Percentiles rank a stretch among this genome's conserved stretches.
These are phyloP conservation scores for Orchesella cincta DNA, from an alignment of 1,140 invertebrate genomes.

Conservation along the genomic window DNA sequence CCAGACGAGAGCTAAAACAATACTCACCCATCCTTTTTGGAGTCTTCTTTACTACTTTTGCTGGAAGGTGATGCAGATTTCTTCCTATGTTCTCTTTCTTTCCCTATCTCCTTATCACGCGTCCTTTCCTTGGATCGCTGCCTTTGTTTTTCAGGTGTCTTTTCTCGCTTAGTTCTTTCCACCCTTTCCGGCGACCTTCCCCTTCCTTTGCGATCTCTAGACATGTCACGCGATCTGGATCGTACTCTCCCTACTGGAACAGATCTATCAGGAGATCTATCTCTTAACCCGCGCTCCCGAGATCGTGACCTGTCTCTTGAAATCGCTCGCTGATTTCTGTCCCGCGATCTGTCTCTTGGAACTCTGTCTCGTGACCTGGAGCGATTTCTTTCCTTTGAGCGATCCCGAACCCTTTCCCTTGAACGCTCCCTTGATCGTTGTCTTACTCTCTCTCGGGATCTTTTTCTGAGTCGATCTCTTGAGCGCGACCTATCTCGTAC, in stretches of 20 bases:
- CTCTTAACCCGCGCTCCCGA: slow-evolving; percentile 19
- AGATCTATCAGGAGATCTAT: neutral
- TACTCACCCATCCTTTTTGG: neutral
- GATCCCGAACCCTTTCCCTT: slow-evolving; percentile 52
- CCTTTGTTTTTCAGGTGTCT: neutral
- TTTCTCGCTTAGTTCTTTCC: slow-evolving; percentile 50
- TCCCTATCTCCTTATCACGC: slow-evolving; percentile 50
- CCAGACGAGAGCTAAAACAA: too few relatives aligned
- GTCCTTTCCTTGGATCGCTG: slow-evolving; percentile 48
- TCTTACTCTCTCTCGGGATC: slow-evolving; percentile 54
- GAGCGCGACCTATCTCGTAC: slow-evolving; percentile 47
- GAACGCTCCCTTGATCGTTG: slow-evolving; percentile 50
- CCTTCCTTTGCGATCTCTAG: neutral
- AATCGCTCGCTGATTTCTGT: slow-evolving; percentile 48
- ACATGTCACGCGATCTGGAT: neutral
- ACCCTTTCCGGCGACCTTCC: slow-evolving; percentile 33
- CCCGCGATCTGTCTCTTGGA: slow-evolving; percentile 49
- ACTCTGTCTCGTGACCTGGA: slow-evolving; percentile 54
- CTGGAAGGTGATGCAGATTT: slow-evolving; percentile 38
- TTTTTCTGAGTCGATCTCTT: neutral
- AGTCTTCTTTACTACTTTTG: neutral
- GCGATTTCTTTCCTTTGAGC: slow-evolving; percentile 55
- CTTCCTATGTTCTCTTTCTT: slow-evolving; percentile 38
- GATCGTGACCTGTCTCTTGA: slow-evolving; percentile 26
- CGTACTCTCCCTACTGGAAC: neutral